phyloP scores from a whole-genome alignment of 2,888 invertebrate species.

The Eulithis prunata region DNA sequence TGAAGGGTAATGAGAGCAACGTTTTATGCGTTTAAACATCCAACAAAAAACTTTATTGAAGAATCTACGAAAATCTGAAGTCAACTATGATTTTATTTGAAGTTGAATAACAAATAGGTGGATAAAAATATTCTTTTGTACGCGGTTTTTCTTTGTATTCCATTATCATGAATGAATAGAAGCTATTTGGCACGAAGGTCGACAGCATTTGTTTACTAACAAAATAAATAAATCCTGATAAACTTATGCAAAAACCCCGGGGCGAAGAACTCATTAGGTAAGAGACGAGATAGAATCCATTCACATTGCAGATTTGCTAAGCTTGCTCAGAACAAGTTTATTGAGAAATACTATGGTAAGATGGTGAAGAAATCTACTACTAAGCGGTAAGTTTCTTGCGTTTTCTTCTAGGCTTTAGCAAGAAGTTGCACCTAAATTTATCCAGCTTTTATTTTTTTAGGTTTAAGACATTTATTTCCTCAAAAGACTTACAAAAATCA shows the following conservation, averaged over 20 bases:
- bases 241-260: neutral
- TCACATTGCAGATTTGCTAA: neutral
- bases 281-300: neutral
- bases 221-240: neutral
- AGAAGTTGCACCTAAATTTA: too few relatives aligned
- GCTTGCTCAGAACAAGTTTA: neutral
- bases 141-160: neutral
- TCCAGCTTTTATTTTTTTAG: too few relatives aligned
- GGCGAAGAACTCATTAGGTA: conserved; percentile 1
- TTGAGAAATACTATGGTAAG: neutral
- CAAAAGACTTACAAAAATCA: too few relatives aligned
- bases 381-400: too few relatives aligned
- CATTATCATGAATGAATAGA: neutral
- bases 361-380: too few relatives aligned
- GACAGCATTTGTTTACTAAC: neutral
- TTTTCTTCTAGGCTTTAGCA: too few relatives aligned
- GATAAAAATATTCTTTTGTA: neutral
- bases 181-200: neutral
- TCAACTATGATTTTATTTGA: neutral
- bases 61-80: neutral
- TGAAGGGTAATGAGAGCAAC: too few relatives aligned
- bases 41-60: neutral
- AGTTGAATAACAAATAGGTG: neutral
- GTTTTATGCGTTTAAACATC: neutral
- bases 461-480: too few relatives aligned